Percentiles rank a stretch among this genome's conserved stretches.
Conservation (phyloP, 1,140 invertebrate species). For the Zaprionus davidi region DNA sequence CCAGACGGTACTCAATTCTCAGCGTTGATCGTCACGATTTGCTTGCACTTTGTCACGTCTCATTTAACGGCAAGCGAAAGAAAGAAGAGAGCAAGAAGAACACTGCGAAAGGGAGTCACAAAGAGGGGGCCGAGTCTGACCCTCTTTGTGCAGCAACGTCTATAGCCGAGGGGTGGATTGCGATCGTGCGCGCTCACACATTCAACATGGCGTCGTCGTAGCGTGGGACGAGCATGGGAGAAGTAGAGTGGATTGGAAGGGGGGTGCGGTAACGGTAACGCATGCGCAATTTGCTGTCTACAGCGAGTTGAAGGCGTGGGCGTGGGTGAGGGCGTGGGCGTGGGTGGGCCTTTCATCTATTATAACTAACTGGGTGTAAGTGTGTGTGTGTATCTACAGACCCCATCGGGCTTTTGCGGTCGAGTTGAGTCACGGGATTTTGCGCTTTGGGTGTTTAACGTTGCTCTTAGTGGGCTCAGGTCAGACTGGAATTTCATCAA, state of each 20-base stretch:
- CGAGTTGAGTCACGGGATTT: constrained; percentile 56
- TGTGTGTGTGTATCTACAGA: constrained; percentile 20
- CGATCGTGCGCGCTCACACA: constrained; percentile 31
- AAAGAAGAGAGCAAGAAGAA: neutral
- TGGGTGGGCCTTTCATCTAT: constrained; percentile 58
- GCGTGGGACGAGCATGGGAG: constrained; percentile 23
- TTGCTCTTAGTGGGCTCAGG: neutral
- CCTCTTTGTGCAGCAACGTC: constrained; percentile 11
- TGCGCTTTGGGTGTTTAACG: constrained; percentile 35
- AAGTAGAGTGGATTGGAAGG: neutral
- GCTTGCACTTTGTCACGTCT: constrained; percentile 75
- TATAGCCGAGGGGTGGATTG: constrained; percentile 33
- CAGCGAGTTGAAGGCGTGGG: constrained; percentile 24
- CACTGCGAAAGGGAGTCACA: constrained; percentile 4
- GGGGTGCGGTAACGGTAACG: constrained; percentile 49
- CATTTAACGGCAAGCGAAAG: constrained; percentile 61
- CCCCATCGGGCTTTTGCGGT: constrained; percentile 49
- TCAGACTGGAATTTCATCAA: neutral
- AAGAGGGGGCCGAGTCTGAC: constrained; percentile 20
- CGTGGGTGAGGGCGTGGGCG: constrained; percentile 49
- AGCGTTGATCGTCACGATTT: constrained; percentile 42
- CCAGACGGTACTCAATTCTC: constrained; percentile 17
- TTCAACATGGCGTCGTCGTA: constrained; percentile 40
- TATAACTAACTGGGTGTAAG: constrained; percentile 22
- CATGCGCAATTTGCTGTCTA: constrained; percentile 68